These are phyloP conservation scores for Sciurus vulgaris DNA, from an alignment of 2,797 vertebrate genomes.

Conservation along the genomic window DNA sequence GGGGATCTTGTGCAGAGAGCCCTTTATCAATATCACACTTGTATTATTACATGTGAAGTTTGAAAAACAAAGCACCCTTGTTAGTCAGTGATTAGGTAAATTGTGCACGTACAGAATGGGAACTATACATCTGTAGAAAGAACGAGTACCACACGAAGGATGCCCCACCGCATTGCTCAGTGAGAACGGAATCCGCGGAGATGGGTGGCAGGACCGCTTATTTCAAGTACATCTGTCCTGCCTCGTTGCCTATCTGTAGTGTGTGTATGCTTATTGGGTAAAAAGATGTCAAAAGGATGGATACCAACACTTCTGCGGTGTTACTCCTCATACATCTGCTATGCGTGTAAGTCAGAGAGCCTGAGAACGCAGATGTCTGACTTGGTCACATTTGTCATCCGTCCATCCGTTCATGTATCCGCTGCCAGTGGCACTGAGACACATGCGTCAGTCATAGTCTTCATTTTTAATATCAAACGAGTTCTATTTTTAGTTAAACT, in stretches of 20 bases:
- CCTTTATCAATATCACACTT: neutral
- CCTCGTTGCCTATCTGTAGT: fast-evolving
- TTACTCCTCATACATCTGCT: neutral
- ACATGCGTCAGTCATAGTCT: neutral
- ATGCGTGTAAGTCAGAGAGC: neutral
- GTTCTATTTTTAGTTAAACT: too few relatives aligned
- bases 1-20: neutral
- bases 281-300: neutral
- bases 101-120: neutral
- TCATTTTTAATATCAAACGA: neutral
- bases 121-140: neutral
- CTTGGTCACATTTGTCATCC: neutral
- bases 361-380: neutral
- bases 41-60: neutral
- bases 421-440: neutral
- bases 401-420: too few relatives aligned
- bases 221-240: neutral
- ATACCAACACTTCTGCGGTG: neutral
- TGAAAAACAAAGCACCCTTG: neutral
- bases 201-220: neutral
- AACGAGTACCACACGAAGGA: neutral
- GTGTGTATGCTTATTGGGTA: neutral
- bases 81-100: neutral
- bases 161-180: fast-evolving
- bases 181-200: neutral